Evolutionary conservation across 2,888 invertebrate genomes (phyloP), one percentile per base, ranked within the genome.

Genomic region (Pseudococcus jackbeardsleyi): DNA sequence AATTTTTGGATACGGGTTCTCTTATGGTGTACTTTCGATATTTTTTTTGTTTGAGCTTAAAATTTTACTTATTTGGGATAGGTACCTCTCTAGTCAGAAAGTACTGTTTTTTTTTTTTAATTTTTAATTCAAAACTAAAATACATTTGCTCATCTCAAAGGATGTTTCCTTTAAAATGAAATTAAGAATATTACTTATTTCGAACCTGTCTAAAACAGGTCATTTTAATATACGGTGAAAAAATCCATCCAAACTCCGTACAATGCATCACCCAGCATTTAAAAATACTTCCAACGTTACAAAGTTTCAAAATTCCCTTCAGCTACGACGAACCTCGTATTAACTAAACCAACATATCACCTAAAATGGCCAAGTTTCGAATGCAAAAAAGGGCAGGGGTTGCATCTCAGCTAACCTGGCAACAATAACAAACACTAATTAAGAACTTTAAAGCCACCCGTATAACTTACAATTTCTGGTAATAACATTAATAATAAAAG

Each of bases 361-460:
- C 6, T 7, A 33, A 72, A 72, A 72, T 72, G 72, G 72, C 33
- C 72, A 72, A 72, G 72, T 72, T 72, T 72, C 33, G 33, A 72
- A 72, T 26, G 72, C 33, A 72, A 72, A 72, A 72, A 72, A 64
- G 64, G 64, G 59, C 8, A 42, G 26, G 26, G 26, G 26, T 2
- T 33, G 26, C 19, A 17, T 8, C 64, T 5, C 5, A 72, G 15
- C 19, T 12, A 72, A 72, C 72, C 33, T 17, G 17, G 72, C 33
- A 72, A 72, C 72, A 72, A 33, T 72, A 72, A 26, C 72, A 33
- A 72, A 72, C 33, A 26, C 72, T 72, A 72, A 72, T 72, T 72
- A 72, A 72, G 33, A 72, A 33, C 72, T 72, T 72, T 72, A 33
- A 72, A 72, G 72, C 33, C 33, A 72, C 72, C 33, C 33, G 26